Conservation (phyloP, 2,797 vertebrate species). For the Macropodus opercularis region DNA sequence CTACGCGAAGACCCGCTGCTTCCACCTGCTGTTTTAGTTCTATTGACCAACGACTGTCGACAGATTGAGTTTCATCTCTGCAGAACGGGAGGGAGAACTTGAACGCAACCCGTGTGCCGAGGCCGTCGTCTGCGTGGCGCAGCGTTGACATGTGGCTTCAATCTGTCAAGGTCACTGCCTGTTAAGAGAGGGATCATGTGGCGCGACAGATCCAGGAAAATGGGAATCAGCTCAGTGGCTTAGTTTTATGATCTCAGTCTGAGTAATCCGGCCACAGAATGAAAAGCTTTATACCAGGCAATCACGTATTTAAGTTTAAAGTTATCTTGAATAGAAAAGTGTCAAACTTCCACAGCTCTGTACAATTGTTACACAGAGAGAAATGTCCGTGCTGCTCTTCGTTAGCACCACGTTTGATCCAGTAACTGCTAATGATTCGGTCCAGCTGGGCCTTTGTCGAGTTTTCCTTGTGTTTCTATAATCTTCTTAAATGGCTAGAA, state of each 20-base stretch:
- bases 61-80: slow-evolving; percentile 43
- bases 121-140: slow-evolving; percentile 19
- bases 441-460: slow-evolving; percentile 2
- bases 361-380: slow-evolving; percentile 29
- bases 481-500: slow-evolving; percentile 10
- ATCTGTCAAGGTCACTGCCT: slow-evolving; percentile 66
- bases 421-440: slow-evolving; percentile 14
- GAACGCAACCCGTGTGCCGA: slow-evolving; percentile 15
- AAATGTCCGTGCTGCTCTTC: slow-evolving; percentile 19
- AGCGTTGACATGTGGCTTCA: slow-evolving; percentile 38
- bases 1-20: slow-evolving; percentile 41
- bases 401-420: slow-evolving; percentile 32
- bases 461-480: not conserved
- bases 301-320: slow-evolving; percentile 50
- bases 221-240: slow-evolving; percentile 70
- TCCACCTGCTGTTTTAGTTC: slow-evolving; percentile 51
- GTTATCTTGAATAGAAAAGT: slow-evolving; percentile 48
- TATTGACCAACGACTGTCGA: slow-evolving; percentile 53
- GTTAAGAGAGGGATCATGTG: slow-evolving; percentile 55
- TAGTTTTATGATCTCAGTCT: slow-evolving; percentile 67
- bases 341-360: slow-evolving; percentile 28
- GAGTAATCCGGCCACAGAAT: slow-evolving; percentile 61
- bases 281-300: slow-evolving; percentile 50
- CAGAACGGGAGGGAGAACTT: slow-evolving; percentile 26
- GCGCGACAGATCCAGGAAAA: slow-evolving; percentile 61